A percentile compares a stretch with the other conserved stretches of the same genome.
Evolutionary conservation across 2,113 vertebrate species (phyloP).

Genomic region (Holacanthus passer): DNA sequence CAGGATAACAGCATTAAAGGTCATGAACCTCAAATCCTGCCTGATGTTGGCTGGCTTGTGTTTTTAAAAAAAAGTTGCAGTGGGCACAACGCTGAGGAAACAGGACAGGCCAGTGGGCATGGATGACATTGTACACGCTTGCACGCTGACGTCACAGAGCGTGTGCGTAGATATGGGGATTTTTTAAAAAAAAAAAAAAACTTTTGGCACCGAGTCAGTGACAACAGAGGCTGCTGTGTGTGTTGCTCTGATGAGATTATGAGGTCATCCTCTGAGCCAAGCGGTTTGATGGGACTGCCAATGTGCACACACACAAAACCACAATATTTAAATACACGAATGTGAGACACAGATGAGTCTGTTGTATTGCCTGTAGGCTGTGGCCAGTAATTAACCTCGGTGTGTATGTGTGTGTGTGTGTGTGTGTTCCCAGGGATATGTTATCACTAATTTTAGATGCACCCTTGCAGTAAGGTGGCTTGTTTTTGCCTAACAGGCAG

Average conservation of each 20-base stretch:
- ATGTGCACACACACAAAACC: neutral
- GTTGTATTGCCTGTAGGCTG: conserved; percentile 13
- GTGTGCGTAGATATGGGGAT: neutral
- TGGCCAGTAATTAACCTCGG: conserved; percentile 36
- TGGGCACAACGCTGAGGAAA: conserved; percentile 6
- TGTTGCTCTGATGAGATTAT: conserved; percentile 25
- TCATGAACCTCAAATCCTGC: neutral
- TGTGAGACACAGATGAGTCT: neutral
- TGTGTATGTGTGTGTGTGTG: conserved; percentile 38
- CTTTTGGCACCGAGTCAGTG: conserved; percentile 14
- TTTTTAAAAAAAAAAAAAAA: neutral
- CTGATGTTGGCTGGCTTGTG: neutral
- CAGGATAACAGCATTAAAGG: neutral
- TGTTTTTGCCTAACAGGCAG: conserved; percentile 58
- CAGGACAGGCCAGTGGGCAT: conserved; percentile 43
- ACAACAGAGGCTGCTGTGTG: conserved; percentile 33
- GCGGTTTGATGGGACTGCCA: conserved; percentile 4
- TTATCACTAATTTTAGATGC: conserved; percentile 60
- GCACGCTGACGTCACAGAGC: conserved; percentile 18
- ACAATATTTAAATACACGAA: conserved; percentile 5
- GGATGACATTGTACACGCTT: conserved; percentile 17
- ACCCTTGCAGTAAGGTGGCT: conserved; percentile 23
- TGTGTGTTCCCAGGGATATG: neutral
- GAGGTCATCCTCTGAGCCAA: conserved; percentile 7
- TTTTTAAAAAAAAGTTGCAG: conserved; percentile 26